phyloP scores from a whole-genome alignment of 1,140 invertebrate genomes.

The Drosophila malerkotliana region DNA sequence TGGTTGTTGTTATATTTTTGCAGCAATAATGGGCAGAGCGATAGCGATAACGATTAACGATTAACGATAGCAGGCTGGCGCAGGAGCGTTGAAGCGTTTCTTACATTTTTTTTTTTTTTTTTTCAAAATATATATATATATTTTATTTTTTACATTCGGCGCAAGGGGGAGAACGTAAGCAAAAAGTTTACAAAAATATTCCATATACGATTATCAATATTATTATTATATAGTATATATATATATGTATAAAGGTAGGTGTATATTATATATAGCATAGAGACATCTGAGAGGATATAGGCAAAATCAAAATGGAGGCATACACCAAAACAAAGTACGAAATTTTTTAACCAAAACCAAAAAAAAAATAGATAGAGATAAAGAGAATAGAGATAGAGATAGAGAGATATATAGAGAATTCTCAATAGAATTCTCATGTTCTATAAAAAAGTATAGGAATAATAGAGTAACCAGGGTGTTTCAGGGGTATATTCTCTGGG shows the following conservation, averaged over 20 bases:
- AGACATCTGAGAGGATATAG: conserved; percentile 18
- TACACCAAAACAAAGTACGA: conserved; percentile 27
- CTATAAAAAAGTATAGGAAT: not conserved
- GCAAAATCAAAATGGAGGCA: conserved; percentile 46
- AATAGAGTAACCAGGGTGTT: not conserved
- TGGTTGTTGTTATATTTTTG: conserved; percentile 12
- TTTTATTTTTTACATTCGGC: conserved; percentile 37
- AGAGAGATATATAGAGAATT: too few species aligned
- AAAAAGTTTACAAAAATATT: conserved; percentile 53
- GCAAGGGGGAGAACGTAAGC: conserved; percentile 45
- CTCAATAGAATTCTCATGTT: not conserved
- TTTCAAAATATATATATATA: not conserved
- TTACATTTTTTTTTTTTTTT: conserved; percentile 8
- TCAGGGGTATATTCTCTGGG: conserved; percentile 3
- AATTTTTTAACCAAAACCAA: conserved; percentile 10
- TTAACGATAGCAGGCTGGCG: conserved; percentile 45
- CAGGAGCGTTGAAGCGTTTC: conserved; percentile 39
- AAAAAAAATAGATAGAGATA: conserved; percentile 24
- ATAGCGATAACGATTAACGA: conserved; percentile 26
- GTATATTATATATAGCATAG: conserved; percentile 22
- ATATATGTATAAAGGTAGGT: conserved; percentile 7
- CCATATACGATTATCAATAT: conserved; percentile 47
- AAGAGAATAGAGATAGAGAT: conserved; percentile 1
- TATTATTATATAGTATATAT: not conserved
- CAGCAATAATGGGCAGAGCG: conserved; percentile 35